Evolutionary conservation across 2,113 vertebrate genomes (phyloP).

Genomic region (Apaloderma vittatum): DNA sequence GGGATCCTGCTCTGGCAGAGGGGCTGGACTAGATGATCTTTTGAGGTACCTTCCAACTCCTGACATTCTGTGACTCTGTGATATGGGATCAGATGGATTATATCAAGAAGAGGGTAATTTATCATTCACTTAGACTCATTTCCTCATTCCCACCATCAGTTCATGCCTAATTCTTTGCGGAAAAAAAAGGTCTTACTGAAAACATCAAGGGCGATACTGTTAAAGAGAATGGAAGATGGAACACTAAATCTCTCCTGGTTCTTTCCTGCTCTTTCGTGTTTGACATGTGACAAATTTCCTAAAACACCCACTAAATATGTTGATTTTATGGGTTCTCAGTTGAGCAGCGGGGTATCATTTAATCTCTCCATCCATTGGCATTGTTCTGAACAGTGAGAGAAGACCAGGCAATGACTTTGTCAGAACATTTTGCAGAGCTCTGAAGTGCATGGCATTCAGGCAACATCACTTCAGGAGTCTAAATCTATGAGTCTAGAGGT

Average conservation of each 20-base stretch:
- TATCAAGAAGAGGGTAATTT: background rate
- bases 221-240: background rate
- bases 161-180: background rate
- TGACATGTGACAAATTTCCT: conserved; percentile 25
- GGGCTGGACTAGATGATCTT: too few relatives aligned
- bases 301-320: background rate
- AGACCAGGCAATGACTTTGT: conserved; percentile 35
- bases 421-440: conserved; percentile 1
- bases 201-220: background rate
- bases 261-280: background rate
- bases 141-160: background rate
- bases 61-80: background rate
- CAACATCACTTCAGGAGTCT: conserved; percentile 37
- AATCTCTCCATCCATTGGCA: background rate
- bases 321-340: conserved; percentile 35
- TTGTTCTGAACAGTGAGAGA: conserved; percentile 16
- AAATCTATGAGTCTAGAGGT: conserved; percentile 51
- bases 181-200: background rate
- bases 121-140: background rate
- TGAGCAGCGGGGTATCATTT: conserved; percentile 31
- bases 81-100: background rate
- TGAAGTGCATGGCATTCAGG: background rate
- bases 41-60: too few relatives aligned
- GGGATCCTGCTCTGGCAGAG: too few relatives aligned
- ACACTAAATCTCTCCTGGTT: background rate